Base-by-base conservation (phyloP, 2,113 vertebrate genomes). In the Pseudorhombus dupliciocellatus region DNA sequence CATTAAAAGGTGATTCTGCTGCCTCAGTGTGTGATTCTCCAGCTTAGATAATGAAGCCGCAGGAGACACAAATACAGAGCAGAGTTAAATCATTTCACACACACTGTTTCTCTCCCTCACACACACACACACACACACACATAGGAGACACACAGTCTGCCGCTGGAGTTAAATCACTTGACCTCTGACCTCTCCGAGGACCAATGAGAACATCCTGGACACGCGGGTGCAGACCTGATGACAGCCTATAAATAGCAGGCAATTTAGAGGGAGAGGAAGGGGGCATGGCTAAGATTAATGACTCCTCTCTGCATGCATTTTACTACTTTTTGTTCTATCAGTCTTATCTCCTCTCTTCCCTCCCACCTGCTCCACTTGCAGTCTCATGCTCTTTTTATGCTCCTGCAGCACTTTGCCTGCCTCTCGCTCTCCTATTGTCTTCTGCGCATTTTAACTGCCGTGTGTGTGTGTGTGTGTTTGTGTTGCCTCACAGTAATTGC, bases 21-120 rank as follows among this genome's bases (percentile, higher is more conserved):
- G 80, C 78, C 80, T 80, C 78, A 76, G 80, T 80, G 75, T 88
- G 73, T 68, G 75, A 80, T 87, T 83, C 81, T 84, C 78, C 72
- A 74, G 68, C 72, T 72, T 60, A 66, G 90, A 86, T 92, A 92
- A 92, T 92, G 89, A 92, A 90, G 88, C 88, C 89, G 57, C 86
- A 54, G 75, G 89, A 86, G 87, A 87, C 77, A 54, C 61, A 68
- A 68, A 79, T 78, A 85, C 83, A 81, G 66, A 80, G 70, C 46
- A 4, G 53, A 85, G 79, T 85, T 90, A 85, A 84, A 86, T 90
- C 77, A 87, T 85, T 71, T 77, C 73, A 46, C 51, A 46, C 20
- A 55, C 37, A 9, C 65, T 56, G 66, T 51, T 16, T 14, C 52
- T 54, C 24, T 25, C 26, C 24, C 34, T 58, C 22, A 15, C 70